Base-by-base conservation (phyloP, 1,140 invertebrate genomes). In the Pissodes strobi region DNA sequence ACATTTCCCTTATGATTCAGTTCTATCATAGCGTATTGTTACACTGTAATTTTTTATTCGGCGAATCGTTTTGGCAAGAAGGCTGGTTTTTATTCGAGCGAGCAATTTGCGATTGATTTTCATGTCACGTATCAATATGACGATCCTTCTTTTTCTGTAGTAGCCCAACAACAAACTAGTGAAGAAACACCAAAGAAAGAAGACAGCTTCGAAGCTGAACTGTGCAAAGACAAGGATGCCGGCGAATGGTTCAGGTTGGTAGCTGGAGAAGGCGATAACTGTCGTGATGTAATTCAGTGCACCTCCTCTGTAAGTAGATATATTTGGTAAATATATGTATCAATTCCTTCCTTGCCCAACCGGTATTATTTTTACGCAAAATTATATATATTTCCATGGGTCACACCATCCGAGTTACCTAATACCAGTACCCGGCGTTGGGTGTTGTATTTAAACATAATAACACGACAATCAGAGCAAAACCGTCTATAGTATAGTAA, bases 181-280 rank as follows among this genome's bases (percentile, higher is more conserved):
- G 82, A 82, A 58, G 76, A 77, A 56, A 71, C 80, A 27, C 77
- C 82, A 25, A 92, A 92, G 78, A 92, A 91, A 80, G 90, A 91
- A 71, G 91, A 93, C 66, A 91, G 87, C 77, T 90, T 91, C 78
- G 92, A 95, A 78, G 86, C 82, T 76, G 92, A 94, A 79, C 84
- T 96, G 55, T 96, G 93, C 80, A 93, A 94, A 82, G 92, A 93
- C 79, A 94, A 94, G 81, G 93, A 94, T 79, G 92, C 93, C n/a
- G 93, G 93, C 46, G 93, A 97, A 81, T 96, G 93, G 91, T 96
- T 97, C 82, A 86, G 94, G 72, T 80, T 96, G 68, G 90, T 92
- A 18, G 88, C 90, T 38, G 91, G 91, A 67, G 92, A 94, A 76
- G 92, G 92, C 74, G 93, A 96, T 81, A 93, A 92, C 76, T 97